Evolutionary conservation across 2,888 invertebrate species (phyloP).

Genomic region (Didymodactylos carnosus): DNA sequence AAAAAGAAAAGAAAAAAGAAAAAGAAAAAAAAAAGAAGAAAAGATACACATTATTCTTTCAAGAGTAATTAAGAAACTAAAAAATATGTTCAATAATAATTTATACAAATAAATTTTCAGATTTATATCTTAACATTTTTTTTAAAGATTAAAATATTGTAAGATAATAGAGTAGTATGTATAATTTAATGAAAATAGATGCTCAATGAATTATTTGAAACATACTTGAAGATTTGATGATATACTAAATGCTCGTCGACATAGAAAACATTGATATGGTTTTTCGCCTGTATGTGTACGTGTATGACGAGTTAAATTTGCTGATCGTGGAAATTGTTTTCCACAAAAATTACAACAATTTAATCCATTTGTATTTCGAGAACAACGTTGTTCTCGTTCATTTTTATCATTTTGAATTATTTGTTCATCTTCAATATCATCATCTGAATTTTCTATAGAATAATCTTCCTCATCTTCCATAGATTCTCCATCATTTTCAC

Average conservation of each 20-base stretch:
- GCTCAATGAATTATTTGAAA: too few relatives aligned
- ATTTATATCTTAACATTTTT: too few relatives aligned
- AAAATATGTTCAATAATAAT: too few relatives aligned
- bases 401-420: too few relatives aligned
- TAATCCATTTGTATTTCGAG: not conserved
- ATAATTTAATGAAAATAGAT: too few relatives aligned
- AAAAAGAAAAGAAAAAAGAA: not conserved
- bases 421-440: not conserved
- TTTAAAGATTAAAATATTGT: too few relatives aligned
- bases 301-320: slow-evolving; percentile 82
- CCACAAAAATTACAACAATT: slow-evolving; percentile 9
- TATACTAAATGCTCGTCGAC: slow-evolving; percentile 78
- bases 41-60: too few relatives aligned
- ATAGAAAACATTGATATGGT: slow-evolving; percentile 44
- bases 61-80: too few relatives aligned
- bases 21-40: too few relatives aligned
- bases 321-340: slow-evolving; percentile 63
- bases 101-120: too few relatives aligned
- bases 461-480: not conserved
- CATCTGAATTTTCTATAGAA: not conserved
- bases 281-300: slow-evolving; percentile 88
- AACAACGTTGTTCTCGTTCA: not conserved
- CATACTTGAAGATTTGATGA: slow-evolving; percentile 93
- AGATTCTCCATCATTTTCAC: too few relatives aligned
- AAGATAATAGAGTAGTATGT: too few relatives aligned